Percentiles rank a stretch among this genome's conserved stretches.
Evolutionary conservation across 2,113 vertebrate species (phyloP).

Genomic region (Ammodytes dubius): DNA sequence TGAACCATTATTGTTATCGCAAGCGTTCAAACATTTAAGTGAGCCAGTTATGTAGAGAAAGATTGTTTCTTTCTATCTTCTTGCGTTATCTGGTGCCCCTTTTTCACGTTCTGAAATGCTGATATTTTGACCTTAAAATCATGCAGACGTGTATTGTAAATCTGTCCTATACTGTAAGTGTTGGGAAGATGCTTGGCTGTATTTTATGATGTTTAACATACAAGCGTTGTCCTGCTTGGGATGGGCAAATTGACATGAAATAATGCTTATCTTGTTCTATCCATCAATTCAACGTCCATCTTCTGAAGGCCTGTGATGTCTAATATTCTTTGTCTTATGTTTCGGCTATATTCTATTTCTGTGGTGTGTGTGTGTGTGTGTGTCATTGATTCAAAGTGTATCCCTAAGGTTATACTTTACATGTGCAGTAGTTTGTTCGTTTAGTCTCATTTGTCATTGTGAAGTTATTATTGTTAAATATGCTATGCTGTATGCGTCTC

Average conservation of each 20-base stretch:
- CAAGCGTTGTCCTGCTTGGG: background rate
- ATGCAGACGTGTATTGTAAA: background rate
- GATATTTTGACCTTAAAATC: background rate
- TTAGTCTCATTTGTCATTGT: background rate
- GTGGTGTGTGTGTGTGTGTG: background rate
- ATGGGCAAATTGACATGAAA: background rate
- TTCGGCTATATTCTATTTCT: background rate
- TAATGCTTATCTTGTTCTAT: background rate
- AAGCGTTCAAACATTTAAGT: background rate
- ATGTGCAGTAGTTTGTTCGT: background rate
- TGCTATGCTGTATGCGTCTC: background rate
- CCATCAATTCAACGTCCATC: background rate
- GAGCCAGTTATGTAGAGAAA: background rate
- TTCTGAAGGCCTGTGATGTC: background rate
- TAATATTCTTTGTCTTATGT: background rate
- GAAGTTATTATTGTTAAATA: background rate
- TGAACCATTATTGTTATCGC: background rate
- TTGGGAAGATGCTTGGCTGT: background rate
- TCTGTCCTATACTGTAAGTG: background rate
- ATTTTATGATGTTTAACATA: slow-evolving; percentile 7
- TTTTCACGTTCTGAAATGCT: background rate
- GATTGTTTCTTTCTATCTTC: background rate
- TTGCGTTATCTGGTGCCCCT: background rate
- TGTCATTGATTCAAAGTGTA: too few relatives aligned
- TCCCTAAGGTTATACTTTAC: background rate